phyloP scores from a whole-genome alignment of 2,113 vertebrate species.

The Callaeas wilsoni region DNA sequence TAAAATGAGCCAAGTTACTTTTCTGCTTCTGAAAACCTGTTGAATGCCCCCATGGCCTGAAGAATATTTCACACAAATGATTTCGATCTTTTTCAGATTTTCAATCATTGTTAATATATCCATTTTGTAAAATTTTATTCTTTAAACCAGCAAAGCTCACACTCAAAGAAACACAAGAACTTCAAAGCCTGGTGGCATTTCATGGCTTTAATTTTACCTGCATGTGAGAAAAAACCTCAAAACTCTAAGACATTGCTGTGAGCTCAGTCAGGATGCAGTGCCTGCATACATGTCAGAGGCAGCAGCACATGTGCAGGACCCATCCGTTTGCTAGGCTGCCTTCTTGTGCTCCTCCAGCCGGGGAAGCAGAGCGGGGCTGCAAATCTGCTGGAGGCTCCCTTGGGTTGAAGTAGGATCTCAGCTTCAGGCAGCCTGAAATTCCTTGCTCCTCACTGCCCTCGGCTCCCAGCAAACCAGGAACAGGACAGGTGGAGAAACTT shows the following conservation, averaged over 20 bases:
- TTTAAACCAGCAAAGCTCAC: neutral
- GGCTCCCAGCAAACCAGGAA: neutral
- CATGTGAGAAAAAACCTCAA: neutral
- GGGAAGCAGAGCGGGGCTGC: neutral
- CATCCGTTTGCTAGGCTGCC: neutral
- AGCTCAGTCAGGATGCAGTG: neutral
- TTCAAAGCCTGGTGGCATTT: neutral
- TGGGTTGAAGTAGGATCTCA: neutral
- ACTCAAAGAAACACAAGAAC: neutral
- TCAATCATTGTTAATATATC: neutral
- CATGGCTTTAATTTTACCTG: neutral
- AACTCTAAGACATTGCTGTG: neutral
- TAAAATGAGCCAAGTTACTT: neutral
- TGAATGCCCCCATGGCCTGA: neutral
- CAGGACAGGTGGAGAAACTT: neutral
- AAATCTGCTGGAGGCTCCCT: neutral
- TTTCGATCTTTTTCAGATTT: neutral
- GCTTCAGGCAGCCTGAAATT: neutral
- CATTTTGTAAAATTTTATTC: neutral
- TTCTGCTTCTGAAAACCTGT: neutral
- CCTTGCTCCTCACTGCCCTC: neutral
- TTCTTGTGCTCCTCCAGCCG: neutral
- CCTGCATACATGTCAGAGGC: neutral
- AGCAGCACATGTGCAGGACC: neutral
- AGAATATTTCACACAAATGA: neutral